Evolutionary conservation across 2,888 invertebrate species (phyloP), one percentile per base, ranked within the genome.

Genomic region (Microdon myrmicae): DNA sequence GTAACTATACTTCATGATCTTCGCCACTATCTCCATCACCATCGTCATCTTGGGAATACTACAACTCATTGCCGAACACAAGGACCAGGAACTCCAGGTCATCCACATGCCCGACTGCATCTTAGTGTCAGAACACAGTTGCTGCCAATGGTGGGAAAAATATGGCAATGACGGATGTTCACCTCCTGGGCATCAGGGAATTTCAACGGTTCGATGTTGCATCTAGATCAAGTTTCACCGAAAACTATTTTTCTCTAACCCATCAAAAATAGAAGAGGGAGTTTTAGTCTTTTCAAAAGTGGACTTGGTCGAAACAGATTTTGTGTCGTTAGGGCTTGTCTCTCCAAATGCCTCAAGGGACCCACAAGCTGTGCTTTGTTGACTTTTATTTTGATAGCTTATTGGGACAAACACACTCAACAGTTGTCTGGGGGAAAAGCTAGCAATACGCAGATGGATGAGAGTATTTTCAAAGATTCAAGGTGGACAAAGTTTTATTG

Each of bases 91-190:
- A 35, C 29, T 34, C 31, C 43, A 28, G 48, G 55, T 49, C 38
- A 34, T 48, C 28, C 43, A 45, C 16, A 41, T 56, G 25, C 17
- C 13, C n/a, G 10, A 10, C 28, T 5, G 25, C 14, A 8, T 16
- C 16, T 51, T 34, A 17, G 17, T 41, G 17, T 39, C 32, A 9
- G 25, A 32, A 20, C 47, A 43, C 35, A 32, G 20, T 32, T 39
- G 22, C 37, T 43, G 47, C 25, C 61, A 55, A 43, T 54, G 32
- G 54, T 47, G 43, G 31, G 31, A 32, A 43, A 47, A 54, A 47
- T 54, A 54, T 60, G 60, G 31, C 53, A 54, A 54, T 60, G 60
- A 58, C 43, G 29, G 49, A 60, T 60, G 60, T 54, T 60, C 14
- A 4, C 37, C 17, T 32, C 31, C 28, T 41, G 35, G 41, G 38